Percentiles rank a stretch among this genome's conserved stretches.
Evolutionary conservation across 2,797 vertebrate species (phyloP).

Genomic region (Liparis tanakae): DNA sequence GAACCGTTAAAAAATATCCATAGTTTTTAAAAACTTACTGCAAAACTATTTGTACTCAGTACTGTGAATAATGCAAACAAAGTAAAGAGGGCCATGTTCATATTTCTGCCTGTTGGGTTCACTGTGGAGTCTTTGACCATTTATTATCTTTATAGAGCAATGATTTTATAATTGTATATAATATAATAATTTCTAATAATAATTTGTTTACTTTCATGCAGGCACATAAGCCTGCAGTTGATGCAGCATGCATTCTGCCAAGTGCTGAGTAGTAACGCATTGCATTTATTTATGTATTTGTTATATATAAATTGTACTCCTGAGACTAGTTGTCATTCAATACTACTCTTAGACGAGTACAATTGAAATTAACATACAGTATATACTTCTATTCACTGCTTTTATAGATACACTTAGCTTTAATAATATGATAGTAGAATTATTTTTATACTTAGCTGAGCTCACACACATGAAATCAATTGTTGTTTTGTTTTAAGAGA

Average conservation of each 20-base stretch:
- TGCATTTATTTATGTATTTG: background rate
- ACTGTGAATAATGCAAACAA: background rate
- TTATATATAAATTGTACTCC: too few species aligned
- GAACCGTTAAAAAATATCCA: background rate
- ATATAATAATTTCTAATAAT: too few species aligned
- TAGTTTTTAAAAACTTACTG: background rate
- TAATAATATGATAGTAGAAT: background rate
- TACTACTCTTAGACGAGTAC: background rate
- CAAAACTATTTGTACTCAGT: background rate
- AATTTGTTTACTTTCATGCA: background rate
- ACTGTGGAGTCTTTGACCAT: background rate
- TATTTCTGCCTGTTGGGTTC: background rate
- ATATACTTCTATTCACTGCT: background rate
- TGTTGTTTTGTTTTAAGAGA: background rate
- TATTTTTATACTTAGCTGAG: background rate
- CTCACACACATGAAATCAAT: background rate
- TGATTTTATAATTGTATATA: background rate
- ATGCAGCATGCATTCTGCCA: background rate
- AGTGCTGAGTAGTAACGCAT: background rate
- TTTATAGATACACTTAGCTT: background rate
- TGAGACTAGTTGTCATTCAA: too few species aligned
- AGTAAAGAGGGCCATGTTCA: background rate
- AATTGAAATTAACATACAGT: background rate
- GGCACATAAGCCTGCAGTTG: background rate
- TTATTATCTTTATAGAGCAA: background rate